These are phyloP conservation scores for Tachysurus fulvidraco DNA, from an alignment of 2,113 vertebrate species.

Conservation along the genomic window DNA sequence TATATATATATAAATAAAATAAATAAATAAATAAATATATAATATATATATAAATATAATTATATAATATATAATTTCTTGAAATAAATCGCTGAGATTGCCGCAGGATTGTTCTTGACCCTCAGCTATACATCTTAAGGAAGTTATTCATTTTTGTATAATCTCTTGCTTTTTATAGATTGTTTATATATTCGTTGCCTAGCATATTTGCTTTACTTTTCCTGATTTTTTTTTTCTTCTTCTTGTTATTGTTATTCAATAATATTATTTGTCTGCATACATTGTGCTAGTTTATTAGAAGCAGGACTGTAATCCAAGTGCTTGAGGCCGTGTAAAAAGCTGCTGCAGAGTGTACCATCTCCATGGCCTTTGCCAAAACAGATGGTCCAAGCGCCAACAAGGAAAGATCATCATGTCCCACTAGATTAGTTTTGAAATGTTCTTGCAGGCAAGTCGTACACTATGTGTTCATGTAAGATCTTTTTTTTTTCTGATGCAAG, in stretches of 20 bases:
- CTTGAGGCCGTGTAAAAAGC: conserved; percentile 39
- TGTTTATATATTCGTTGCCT: not conserved
- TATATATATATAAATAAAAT: too few relatives aligned
- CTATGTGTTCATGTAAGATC: conserved; percentile 49
- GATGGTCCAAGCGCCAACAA: conserved; percentile 38
- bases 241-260: not conserved
- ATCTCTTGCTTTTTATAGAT: conserved; percentile 5
- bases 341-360: conserved; percentile 34
- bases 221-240: not conserved
- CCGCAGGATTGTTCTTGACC: not conserved
- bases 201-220: not conserved
- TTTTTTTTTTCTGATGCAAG: conserved; percentile 54
- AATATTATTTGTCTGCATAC: not conserved
- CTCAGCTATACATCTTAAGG: not conserved
- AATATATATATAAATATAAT: too few relatives aligned
- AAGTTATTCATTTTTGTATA: not conserved
- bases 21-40: too few relatives aligned
- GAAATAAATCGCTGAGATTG: not conserved
- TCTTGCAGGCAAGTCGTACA: conserved; percentile 49
- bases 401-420: conserved; percentile 40
- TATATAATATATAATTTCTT: too few relatives aligned
- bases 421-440: conserved; percentile 56
- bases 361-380: conserved; percentile 30
- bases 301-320: conserved; percentile 25
- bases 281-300: conserved; percentile 25